Conservation (phyloP, 2,797 vertebrate genomes). For the Phrynocephalus guinanensis region DNA sequence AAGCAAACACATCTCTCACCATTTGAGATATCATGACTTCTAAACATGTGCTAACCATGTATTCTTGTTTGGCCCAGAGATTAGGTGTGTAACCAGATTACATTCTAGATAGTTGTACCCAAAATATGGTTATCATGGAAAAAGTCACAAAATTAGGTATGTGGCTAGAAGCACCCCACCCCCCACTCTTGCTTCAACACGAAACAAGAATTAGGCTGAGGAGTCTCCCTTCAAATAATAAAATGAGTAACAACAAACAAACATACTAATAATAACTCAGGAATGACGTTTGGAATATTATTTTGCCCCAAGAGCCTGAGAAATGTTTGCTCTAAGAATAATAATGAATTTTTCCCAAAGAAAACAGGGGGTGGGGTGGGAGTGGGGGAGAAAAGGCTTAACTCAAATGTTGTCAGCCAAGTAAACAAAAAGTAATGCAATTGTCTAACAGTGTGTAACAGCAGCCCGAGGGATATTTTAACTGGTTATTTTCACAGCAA, state of each 20-base stretch:
- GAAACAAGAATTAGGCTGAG: neutral
- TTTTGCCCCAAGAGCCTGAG: neutral
- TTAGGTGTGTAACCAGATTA: neutral
- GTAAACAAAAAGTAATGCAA: slow-evolving; percentile 59
- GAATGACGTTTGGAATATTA: neutral
- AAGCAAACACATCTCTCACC: no score
- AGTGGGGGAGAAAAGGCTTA: neutral
- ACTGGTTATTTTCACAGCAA: slow-evolving; percentile 68
- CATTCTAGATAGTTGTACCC: neutral
- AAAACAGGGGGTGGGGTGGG: slow-evolving; percentile 11
- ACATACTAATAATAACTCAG: neutral
- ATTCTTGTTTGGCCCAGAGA: no score
- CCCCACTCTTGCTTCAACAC: neutral
- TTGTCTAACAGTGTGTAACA: slow-evolving; percentile 52
- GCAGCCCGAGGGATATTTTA: slow-evolving; percentile 67
- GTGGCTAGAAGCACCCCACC: neutral
- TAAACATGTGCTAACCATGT: no score
- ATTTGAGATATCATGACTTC: no score
- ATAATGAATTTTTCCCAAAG: neutral
- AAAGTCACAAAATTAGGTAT: no score
- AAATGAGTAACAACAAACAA: neutral
- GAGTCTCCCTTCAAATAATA: neutral
- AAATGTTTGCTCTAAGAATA: slow-evolving; percentile 20
- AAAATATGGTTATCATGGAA: neutral
- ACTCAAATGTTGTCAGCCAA: slow-evolving; percentile 53